Percentiles rank a stretch among this genome's conserved stretches.
phyloP scores from a whole-genome alignment of 2,888 invertebrate species.

The Pammene fasciana region DNA sequence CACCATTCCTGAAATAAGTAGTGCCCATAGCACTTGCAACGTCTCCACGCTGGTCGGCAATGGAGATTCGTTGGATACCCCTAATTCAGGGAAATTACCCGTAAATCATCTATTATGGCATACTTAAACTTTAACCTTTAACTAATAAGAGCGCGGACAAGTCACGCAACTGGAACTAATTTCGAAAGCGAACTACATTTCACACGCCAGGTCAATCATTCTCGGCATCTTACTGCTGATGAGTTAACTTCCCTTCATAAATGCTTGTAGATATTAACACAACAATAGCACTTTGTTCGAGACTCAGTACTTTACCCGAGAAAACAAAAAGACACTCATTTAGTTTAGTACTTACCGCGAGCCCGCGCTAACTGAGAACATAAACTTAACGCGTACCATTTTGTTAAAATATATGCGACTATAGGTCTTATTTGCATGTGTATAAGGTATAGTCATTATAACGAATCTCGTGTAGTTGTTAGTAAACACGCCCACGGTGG shows the following conservation, averaged over 20 bases:
- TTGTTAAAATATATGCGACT: conserved; percentile 1
- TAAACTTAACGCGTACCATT: conserved; percentile 19
- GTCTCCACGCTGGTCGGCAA: neutral
- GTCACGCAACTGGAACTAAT: conserved; percentile 23
- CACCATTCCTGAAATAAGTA: no score
- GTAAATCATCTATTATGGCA: conserved; percentile 10
- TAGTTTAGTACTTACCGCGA: conserved; percentile 21
- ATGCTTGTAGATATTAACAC: conserved; percentile 32
- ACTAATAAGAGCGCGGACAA: conserved; percentile 9
- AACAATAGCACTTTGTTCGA: conserved; percentile 24
- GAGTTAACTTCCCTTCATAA: conserved; percentile 36
- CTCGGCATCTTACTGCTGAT: conserved; percentile 24
- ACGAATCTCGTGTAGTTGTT: conserved; percentile 41
- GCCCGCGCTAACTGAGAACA: conserved; percentile 32
- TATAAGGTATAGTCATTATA: neutral
- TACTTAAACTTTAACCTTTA: conserved; percentile 23
- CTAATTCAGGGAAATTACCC: neutral
- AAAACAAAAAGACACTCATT: conserved; percentile 37
- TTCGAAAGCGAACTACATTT: conserved; percentile 30
- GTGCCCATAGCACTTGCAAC: no score
- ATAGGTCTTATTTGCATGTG: neutral
- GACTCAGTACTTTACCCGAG: conserved; percentile 25
- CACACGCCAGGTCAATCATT: conserved; percentile 30
- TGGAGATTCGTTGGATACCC: neutral
- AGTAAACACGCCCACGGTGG: conserved; percentile 56